Base-by-base conservation (phyloP, 2,797 vertebrate genomes). In the Lutjanus argentimaculatus region DNA sequence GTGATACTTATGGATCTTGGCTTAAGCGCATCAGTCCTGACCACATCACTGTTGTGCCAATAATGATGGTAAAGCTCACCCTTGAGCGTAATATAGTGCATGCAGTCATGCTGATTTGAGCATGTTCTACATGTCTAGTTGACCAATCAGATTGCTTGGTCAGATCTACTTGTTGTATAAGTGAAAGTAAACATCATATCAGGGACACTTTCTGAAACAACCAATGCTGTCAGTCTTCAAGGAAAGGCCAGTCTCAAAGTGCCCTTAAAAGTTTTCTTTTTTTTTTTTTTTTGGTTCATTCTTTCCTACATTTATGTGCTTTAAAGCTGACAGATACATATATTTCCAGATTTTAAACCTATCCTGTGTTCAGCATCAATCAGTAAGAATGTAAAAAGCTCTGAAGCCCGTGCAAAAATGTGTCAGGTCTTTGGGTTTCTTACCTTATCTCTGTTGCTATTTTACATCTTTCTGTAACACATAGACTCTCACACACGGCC, bases 391-490 rank as follows among this genome's bases (percentile, higher is more conserved):
- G 30, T 22, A 67, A 52, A 51, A 22, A 70, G 53, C 3, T 55
- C 12, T 17, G 16, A 25, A 52, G 8, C 43, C n/a, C 1, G 10
- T 56, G 14, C 2, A 48, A 11, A 69, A 42, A 16, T 57, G 6
- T 36, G 55, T 13, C 19, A 17, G 22, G 22, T 69, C 9, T 46
- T 48, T 42, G 7, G 42, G 40, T 69, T 42, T 74, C 22, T 64
- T 53, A 16, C 58, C 40, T 48, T n/a, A 25, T 68, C 51, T 57
- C 30, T 79, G 45, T 15, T 84, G 21, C 67, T 80, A 11, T 80
- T 78, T 79, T 82, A 66, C 42, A 25, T 77, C 49, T 59, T 56
- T 64, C 76, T 68, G 55, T 57, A 49, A 84, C 75, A 84, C 66
- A 80, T 63, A 65, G 76, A 80, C 66, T 68, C 78, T 59, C 73